Evolutionary conservation across 2,888 invertebrate genomes (phyloP).

Genomic region (Erebia aethiops): DNA sequence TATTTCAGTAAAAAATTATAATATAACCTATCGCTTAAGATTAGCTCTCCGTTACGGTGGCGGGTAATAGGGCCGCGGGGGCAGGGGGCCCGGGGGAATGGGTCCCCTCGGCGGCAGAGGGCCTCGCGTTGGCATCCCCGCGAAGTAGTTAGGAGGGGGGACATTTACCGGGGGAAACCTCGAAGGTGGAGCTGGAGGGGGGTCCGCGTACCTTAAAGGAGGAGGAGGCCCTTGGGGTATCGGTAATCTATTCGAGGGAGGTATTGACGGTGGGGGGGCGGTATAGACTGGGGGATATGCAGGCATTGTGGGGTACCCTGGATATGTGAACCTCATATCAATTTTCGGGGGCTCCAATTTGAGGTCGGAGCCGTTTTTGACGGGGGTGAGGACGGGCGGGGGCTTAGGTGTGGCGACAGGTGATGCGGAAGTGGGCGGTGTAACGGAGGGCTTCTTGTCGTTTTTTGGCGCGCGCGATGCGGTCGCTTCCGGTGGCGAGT

Average conservation of each 20-base stretch:
- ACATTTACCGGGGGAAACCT: conserved; percentile 66
- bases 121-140: conserved; percentile 55
- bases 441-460: conserved; percentile 76
- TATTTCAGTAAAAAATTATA: conserved; percentile 71
- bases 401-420: conserved; percentile 62
- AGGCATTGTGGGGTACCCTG: conserved; percentile 64
- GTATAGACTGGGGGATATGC: conserved; percentile 73
- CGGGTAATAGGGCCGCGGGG: conserved; percentile 73
- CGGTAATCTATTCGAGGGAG: conserved; percentile 55
- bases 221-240: conserved; percentile 50
- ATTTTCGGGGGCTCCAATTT: conserved; percentile 64
- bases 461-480: conserved; percentile 75
- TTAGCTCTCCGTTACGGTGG: conserved; percentile 62
- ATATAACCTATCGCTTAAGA: conserved; percentile 47
- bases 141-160: conserved; percentile 71
- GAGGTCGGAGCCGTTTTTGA: conserved; percentile 70
- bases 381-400: conserved; percentile 56
- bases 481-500: conserved; percentile 85
- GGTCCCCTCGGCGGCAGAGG: conserved; percentile 58
- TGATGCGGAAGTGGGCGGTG: conserved; percentile 78
- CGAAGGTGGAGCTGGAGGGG: conserved; percentile 65
- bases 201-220: conserved; percentile 69
- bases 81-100: conserved; percentile 47
- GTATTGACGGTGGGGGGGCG: conserved; percentile 62
- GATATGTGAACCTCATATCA: conserved; percentile 63